Evolutionary conservation across 2,888 invertebrate genomes (phyloP), one percentile per base, ranked within the genome.

Genomic region (Anoplius nigerrimus): DNA sequence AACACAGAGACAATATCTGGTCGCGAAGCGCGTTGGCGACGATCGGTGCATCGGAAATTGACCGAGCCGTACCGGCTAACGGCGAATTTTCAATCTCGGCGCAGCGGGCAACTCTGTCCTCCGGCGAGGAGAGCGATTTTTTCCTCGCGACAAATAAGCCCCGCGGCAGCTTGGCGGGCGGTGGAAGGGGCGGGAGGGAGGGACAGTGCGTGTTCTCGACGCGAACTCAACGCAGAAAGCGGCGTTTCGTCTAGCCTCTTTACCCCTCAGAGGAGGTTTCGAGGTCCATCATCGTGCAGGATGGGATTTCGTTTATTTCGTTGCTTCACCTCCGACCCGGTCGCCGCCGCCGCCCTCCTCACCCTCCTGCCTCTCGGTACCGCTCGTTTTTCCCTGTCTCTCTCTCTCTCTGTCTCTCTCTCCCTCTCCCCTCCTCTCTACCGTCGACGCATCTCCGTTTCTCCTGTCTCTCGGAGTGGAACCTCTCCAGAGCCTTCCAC

Each of bases 281-380:
- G 34, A n/a, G 34, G 6, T 34, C 34, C 48, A 34, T 59, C 74
- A 58, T 68, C 64, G 89, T 71, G 89, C 89, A 69, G 90, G 90
- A 81, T 90, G 68, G 74, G 74, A 79, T 79, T 82, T 75, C 78
- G 78, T 82, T 80, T 75, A 78, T 80, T 79, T 74, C 88, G 70
- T 90, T 89, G 89, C 92, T 90, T 87, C 92, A 90, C 87, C 91
- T 90, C 71, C 74, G 75, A 76, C 75, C 73, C 51, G 34, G 34
- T 13, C 34, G 34, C 34, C 34, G 60, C 42, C 70, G 45, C 68
- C 67, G 62, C 65, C 68, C 68, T 55, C 87, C 88, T 70, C 88
- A 87, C 34, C 82, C 80, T 79, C 89, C 89, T 77, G 15, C 52
- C 22, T 57, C 43, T 42, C 20, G 55, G 42, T 51, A 18, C 56